Conservation (phyloP, 2,113 vertebrate genomes). For the Platichthys stellatus region DNA sequence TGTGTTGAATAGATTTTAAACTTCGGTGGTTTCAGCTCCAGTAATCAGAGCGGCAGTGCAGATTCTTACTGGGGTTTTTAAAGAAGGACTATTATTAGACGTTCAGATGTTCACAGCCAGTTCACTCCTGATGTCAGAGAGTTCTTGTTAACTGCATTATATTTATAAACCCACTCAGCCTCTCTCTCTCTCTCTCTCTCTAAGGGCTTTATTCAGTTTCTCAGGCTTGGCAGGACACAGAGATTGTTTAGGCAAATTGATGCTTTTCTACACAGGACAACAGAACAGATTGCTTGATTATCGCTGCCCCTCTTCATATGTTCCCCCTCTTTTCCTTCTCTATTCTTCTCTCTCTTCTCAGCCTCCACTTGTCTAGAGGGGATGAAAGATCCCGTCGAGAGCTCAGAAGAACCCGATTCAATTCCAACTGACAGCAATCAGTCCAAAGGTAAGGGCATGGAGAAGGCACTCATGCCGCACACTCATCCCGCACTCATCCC, state of each 20-base stretch:
- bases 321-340: neutral
- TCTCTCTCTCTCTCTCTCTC: neutral
- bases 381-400: slow-evolving; percentile 67
- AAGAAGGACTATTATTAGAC: slow-evolving; percentile 5
- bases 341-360: slow-evolving; percentile 7
- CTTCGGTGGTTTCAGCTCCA: neutral
- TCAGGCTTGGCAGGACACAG: slow-evolving; percentile 11
- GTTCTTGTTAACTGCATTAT: neutral
- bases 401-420: slow-evolving; percentile 66
- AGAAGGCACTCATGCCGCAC: slow-evolving; percentile 38
- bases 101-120: neutral
- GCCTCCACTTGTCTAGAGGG: slow-evolving; percentile 64
- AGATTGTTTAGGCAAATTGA: slow-evolving; percentile 23
- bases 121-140: neutral
- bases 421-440: slow-evolving; percentile 75
- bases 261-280: slow-evolving; percentile 27
- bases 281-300: slow-evolving; percentile 30
- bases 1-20: too few relatives aligned
- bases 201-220: slow-evolving; percentile 4
- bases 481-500: slow-evolving; percentile 26
- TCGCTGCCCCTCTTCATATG: slow-evolving; percentile 14
- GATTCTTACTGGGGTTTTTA: slow-evolving; percentile 3
- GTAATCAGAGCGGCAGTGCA: neutral
- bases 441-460: slow-evolving; percentile 80
- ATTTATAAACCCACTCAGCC: slow-evolving; percentile 13